Conservation (phyloP, 2,113 vertebrate genomes). For the Kryptolebias marmoratus region DNA sequence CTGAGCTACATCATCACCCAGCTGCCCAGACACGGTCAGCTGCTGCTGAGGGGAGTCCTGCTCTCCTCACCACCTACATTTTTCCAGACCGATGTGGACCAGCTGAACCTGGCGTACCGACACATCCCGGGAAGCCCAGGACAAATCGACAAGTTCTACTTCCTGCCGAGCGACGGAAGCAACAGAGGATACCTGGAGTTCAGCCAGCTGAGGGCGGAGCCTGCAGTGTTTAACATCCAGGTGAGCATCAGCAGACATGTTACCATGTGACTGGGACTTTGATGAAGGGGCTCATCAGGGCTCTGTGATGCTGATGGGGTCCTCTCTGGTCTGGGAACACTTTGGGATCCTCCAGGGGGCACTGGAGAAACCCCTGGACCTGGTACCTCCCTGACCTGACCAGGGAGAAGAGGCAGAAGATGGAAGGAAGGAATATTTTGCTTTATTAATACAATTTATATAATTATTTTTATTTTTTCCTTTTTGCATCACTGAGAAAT, state of each 20-base stretch:
- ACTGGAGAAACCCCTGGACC: no score
- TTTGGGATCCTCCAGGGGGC: no score
- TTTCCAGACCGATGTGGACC: conserved; percentile 76
- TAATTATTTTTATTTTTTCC: no score
- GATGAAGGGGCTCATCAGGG: no score
- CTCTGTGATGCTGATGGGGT: no score
- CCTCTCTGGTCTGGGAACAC: no score
- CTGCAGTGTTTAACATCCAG: conserved; percentile 74
- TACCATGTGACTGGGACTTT: no score
- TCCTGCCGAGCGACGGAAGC: conserved; percentile 72
- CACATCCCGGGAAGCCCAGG: conserved; percentile 55
- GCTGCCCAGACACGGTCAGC: conserved; percentile 64
- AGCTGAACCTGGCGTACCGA: conserved; percentile 68
- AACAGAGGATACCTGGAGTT: conserved; percentile 77
- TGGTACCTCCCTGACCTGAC: no score
- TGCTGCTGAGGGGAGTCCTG: conserved; percentile 66
- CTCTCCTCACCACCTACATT: conserved; percentile 45
- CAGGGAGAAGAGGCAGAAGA: no score
- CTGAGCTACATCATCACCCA: conserved; percentile 71
- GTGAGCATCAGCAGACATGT: conserved; percentile 30
- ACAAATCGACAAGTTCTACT: conserved; percentile 74
- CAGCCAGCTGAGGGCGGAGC: conserved; percentile 73
- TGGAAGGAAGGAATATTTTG: no score
- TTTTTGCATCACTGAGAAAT: no score
- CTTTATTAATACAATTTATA: no score